Conservation (phyloP, 2,797 vertebrate genomes). For the Gambelia wislizenii region DNA sequence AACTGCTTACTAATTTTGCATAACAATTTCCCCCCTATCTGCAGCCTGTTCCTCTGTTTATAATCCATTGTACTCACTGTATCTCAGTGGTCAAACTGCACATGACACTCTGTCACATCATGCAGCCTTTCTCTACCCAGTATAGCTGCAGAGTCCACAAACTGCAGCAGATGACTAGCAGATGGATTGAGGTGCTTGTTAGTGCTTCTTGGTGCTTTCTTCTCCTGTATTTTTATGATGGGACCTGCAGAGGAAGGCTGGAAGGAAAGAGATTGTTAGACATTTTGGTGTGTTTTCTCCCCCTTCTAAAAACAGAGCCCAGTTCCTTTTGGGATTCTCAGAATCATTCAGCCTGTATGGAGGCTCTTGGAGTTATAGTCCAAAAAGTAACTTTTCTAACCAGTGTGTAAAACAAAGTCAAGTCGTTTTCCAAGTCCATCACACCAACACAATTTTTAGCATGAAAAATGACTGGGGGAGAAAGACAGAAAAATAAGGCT, state of each 20-base stretch:
- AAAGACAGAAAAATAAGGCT: not conserved
- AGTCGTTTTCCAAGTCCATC: no score
- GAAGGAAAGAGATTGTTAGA: not conserved
- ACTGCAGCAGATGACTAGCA: not conserved
- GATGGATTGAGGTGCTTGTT: not conserved
- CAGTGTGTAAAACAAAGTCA: no score
- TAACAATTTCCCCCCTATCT: not conserved
- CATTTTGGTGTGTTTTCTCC: not conserved
- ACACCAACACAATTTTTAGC: not conserved
- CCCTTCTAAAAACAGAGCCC: not conserved
- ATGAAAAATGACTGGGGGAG: not conserved
- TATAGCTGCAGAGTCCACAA: not conserved
- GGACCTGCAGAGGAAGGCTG: not conserved
- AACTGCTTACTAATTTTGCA: slow-evolving; percentile 15
- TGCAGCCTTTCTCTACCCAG: not conserved
- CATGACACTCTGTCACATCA: not conserved
- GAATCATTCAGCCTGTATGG: no score
- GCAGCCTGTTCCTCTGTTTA: not conserved
- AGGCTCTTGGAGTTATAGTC: no score
- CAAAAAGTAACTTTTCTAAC: no score
- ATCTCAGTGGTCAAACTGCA: not conserved
- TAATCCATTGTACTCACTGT: not conserved
- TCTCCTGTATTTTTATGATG: not conserved
- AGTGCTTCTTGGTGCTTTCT: not conserved
- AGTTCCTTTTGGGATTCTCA: no score